These are phyloP conservation scores for Ianthella basta DNA, from an alignment of 37 sponge, comb jelly and placozoan genomes.

Conservation along the genomic window DNA sequence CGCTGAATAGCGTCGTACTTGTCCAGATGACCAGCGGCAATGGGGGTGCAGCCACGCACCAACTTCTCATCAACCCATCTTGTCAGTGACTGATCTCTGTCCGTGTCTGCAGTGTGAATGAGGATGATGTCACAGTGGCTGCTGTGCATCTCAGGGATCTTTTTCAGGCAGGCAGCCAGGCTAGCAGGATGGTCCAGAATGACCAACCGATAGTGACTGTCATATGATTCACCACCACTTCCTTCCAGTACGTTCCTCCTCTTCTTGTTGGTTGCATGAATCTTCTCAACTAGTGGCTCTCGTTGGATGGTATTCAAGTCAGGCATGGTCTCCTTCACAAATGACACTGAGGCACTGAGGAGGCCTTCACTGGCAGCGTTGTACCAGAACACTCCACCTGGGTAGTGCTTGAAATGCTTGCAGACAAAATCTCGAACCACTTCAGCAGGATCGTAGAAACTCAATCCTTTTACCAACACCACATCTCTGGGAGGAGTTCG, in stretches of 20 bases:
- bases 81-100: not conserved
- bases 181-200: conserved; percentile 29
- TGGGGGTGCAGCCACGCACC: conserved; percentile 2
- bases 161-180: not conserved
- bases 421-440: conserved; percentile 43
- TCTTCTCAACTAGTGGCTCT: conserved; percentile 5
- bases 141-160: conserved; percentile 18
- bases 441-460: conserved; percentile 34
- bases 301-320: not conserved
- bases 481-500: conserved; percentile 22
- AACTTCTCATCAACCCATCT: conserved; percentile 2
- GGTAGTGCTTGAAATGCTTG: conserved; percentile 34
- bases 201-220: not conserved
- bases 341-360: conserved; percentile 25
- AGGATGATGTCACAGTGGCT: conserved; percentile 31
- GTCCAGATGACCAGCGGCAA: conserved; percentile 18
- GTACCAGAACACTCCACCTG: conserved; percentile 56
- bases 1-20: conserved; percentile 26
- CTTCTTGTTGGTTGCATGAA: not conserved
- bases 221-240: not conserved
- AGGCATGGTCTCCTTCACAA: conserved; percentile 23
- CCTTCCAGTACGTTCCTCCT: not conserved
- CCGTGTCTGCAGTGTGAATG: not conserved
- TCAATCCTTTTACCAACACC: conserved; percentile 25
- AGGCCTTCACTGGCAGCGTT: conserved; percentile 25